Percentiles rank a stretch among this genome's conserved stretches.
phyloP scores from a whole-genome alignment of 2,888 invertebrate genomes.

The Masnerella sp. region DNA sequence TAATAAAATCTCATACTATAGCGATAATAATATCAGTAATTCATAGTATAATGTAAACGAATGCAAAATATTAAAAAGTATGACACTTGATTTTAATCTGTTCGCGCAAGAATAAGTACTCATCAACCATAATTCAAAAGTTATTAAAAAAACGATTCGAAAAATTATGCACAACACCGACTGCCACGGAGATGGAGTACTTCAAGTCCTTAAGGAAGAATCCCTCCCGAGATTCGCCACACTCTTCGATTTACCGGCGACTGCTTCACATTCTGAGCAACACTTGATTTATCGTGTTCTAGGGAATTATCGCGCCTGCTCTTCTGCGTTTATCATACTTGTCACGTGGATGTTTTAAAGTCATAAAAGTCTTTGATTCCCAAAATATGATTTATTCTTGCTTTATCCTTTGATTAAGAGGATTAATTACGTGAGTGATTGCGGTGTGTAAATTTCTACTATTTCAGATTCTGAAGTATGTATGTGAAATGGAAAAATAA shows the following conservation, averaged over 20 bases:
- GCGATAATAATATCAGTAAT: too few species aligned
- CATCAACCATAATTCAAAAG: constrained; percentile 5
- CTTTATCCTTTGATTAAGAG: constrained; percentile 23
- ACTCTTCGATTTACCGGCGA: constrained; percentile 62
- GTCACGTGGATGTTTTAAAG: constrained; percentile 37
- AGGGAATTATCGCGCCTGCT: constrained; percentile 54
- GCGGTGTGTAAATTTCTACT: not conserved
- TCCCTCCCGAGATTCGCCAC: constrained; percentile 52
- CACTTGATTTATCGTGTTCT: constrained; percentile 58
- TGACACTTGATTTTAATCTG: too few species aligned
- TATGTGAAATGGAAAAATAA: too few species aligned
- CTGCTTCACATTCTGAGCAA: constrained; percentile 61
- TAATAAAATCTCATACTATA: too few species aligned
- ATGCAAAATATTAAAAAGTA: too few species aligned
- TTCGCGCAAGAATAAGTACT: too few species aligned
- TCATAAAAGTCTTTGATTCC: constrained; percentile 31
- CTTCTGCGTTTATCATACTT: constrained; percentile 55
- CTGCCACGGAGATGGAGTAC: constrained; percentile 59
- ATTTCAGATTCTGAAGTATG: too few species aligned
- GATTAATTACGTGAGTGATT: constrained; percentile 14
- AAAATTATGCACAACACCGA: constrained; percentile 43
- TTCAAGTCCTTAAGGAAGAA: constrained; percentile 55
- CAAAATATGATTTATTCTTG: constrained; percentile 33
- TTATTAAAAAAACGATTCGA: constrained; percentile 24
- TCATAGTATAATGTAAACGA: too few species aligned